Base-by-base conservation (phyloP, 2,113 vertebrate species). In the Camelus bactrianus region DNA sequence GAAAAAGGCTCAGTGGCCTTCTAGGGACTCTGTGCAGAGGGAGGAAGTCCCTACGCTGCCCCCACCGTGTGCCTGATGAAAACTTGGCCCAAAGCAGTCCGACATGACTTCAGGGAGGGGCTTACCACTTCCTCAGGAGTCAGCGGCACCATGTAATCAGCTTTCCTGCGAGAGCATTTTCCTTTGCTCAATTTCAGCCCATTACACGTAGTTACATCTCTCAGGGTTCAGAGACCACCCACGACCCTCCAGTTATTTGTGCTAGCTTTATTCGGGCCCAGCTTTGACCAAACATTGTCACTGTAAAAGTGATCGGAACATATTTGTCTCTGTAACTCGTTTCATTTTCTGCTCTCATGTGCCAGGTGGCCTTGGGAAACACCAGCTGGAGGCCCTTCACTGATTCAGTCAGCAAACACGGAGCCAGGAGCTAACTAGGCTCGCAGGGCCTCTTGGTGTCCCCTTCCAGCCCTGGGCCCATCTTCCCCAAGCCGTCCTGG, bases 101-200 rank as follows among this genome's bases (percentile, higher is more conserved):
- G 85, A 72, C 84, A 24, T 50, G 48, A 65, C 84, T 72, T 73
- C 58, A 10, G 20, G 24, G 52, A 30, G 48, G 77, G 24, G 9
- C 50, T 88, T 62, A 58, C 90, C 77, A 75, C 65, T 90, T 93
- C 77, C 46, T n/a, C 60, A n/a, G 65, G 50, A 58, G 8, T 35
- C 42, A 14, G 19, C 52, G 50, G 60, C 13, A 83, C 60, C 67
- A 30, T 81, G 35, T 56, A 75, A 86, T 86, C 93, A 69, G 87
- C 81, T 62, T 54, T 24, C n/a, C 94, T 28, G 24, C n/a, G 80
- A 81, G 60, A 56, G n/a, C 67, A 69, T 72, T 62, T 90, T 75
- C 80, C n/a, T 96, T 67, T 90, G 86, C 81, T 87, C 52, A 54
- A 8, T 93, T 91, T 62, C 75, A 89, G 48, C 79, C 93, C 35